Conservation (phyloP, 2,888 invertebrate species). For the Gymnocheta viridis region DNA sequence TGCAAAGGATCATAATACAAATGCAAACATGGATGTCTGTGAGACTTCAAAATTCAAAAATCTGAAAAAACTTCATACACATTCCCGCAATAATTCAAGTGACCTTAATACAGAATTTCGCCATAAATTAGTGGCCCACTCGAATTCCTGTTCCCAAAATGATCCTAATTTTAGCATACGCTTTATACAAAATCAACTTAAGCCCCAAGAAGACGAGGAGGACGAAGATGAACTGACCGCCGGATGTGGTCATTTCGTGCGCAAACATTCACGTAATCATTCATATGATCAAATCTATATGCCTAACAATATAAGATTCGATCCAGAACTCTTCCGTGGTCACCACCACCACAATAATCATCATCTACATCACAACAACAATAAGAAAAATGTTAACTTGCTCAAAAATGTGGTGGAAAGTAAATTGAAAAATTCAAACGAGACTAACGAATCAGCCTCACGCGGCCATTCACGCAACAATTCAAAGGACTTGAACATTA, state of each 20-base stretch:
- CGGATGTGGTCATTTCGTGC: conserved; percentile 80
- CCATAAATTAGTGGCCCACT: conserved; percentile 77
- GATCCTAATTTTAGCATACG: conserved; percentile 80
- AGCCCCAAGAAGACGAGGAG: conserved; percentile 77
- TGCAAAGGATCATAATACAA: conserved; percentile 78
- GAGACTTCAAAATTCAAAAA: conserved; percentile 77
- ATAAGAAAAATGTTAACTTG: conserved; percentile 80
- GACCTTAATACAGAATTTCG: conserved; percentile 80
- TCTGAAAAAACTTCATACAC: conserved; percentile 80
- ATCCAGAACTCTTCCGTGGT: conserved; percentile 80
- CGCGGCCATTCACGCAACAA: conserved; percentile 83
- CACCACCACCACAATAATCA: conserved; percentile 72
- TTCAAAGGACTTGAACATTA: conserved; percentile 82
- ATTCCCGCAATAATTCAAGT: conserved; percentile 82
- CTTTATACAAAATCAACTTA: conserved; percentile 81
- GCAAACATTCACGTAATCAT: conserved; percentile 82
- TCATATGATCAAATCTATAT: conserved; percentile 82
- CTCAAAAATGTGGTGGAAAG: conserved; percentile 79
- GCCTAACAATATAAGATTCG: conserved; percentile 82
- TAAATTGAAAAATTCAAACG: conserved; percentile 81
- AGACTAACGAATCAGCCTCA: conserved; percentile 75
- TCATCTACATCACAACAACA: conserved; percentile 72
- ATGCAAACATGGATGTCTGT: conserved; percentile 70
- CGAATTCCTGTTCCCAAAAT: conserved; percentile 79
- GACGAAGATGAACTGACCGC: conserved; percentile 80